Evolutionary conservation across 1,140 invertebrate species (phyloP).

Genomic region (Drosophila prosaltans): DNA sequence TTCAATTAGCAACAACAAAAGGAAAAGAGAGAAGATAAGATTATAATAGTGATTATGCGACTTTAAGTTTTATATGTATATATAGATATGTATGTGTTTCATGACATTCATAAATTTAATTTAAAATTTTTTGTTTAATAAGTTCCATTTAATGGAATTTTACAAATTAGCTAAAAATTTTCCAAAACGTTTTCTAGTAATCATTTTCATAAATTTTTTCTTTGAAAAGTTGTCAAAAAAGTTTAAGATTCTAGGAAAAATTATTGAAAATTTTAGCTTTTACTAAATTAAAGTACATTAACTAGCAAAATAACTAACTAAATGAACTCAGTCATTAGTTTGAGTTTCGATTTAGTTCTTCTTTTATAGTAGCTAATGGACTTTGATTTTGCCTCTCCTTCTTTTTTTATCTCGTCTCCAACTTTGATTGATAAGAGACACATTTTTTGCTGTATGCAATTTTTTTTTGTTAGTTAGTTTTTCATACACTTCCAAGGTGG

Average conservation of each 20-base stretch:
- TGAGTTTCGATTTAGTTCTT: too few species aligned
- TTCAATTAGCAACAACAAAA: conserved; percentile 43
- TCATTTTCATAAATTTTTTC: background rate
- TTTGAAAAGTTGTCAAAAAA: too few species aligned
- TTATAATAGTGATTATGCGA: conserved; percentile 13
- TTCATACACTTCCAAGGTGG: too few species aligned
- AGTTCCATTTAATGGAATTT: background rate
- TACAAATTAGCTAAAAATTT: background rate
- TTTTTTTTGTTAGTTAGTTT: too few species aligned
- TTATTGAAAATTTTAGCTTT: too few species aligned
- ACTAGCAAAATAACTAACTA: too few species aligned
- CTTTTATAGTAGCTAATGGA: too few species aligned
- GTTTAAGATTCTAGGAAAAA: too few species aligned
- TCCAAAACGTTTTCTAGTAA: background rate
- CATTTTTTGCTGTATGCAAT: background rate
- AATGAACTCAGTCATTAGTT: too few species aligned
- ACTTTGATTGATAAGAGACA: conserved; percentile 6
- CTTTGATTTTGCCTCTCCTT: too few species aligned
- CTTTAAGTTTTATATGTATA: background rate
- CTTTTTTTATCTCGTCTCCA: background rate
- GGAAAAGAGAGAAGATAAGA: conserved; percentile 37
- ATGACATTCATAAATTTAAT: background rate
- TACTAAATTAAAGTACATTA: too few species aligned
- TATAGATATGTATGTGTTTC: background rate
- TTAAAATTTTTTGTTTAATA: background rate